Conservation (phyloP, 1,140 invertebrate genomes). For the Trichonephila inaurata region DNA sequence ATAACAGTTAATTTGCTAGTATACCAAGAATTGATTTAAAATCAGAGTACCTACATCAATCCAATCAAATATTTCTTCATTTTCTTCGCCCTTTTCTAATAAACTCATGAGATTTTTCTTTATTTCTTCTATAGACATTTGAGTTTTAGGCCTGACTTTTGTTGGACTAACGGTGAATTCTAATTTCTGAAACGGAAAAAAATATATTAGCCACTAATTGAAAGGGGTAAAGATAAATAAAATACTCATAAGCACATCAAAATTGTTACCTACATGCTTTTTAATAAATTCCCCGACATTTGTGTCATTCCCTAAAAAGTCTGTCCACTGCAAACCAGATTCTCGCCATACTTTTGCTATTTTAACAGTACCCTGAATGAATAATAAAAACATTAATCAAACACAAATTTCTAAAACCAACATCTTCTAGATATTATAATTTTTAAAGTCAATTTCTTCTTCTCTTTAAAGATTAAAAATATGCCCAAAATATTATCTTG, state of each 20-base stretch:
- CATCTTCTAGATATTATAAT: no score
- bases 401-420: no score
- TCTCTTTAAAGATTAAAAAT: no score
- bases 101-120: conserved; percentile 78
- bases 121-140: conserved; percentile 78
- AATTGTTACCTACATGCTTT: conserved; percentile 79
- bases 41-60: conserved; percentile 79
- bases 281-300: conserved; percentile 79
- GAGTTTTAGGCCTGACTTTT: conserved; percentile 13
- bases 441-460: no score
- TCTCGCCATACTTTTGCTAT: conserved; percentile 79
- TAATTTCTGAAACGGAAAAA: conserved; percentile 78
- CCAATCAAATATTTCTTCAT: conserved; percentile 80
- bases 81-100: conserved; percentile 77
- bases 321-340: conserved; percentile 79
- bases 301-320: conserved; percentile 78
- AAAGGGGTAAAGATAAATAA: not conserved
- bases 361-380: conserved; percentile 80
- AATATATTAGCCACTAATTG: not conserved
- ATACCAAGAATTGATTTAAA: no score
- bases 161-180: conserved; percentile 79
- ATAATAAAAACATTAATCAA: no score
- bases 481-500: no score
- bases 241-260: not conserved
- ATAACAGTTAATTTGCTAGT: no score